Conservation (phyloP, 2,113 vertebrate genomes). For the Carassius carassius region DNA sequence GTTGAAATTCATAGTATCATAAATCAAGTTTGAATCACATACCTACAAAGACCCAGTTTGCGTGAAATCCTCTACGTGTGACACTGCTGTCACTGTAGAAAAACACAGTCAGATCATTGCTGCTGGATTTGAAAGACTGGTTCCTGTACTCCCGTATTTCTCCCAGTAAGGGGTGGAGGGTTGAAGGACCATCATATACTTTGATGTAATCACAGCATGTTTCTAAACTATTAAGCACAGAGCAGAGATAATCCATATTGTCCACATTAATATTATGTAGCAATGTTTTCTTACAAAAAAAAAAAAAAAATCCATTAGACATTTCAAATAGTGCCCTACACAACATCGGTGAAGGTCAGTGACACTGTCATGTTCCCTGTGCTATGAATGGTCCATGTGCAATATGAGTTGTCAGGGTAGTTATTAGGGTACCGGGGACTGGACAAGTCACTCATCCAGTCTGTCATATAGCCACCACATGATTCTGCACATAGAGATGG, state of each 20-base stretch:
- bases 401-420: conserved; percentile 45
- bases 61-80: conserved; percentile 7
- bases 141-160: background rate
- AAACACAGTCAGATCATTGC: no score
- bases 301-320: no score
- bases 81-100: background rate
- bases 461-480: conserved; percentile 44
- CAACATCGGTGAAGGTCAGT: background rate
- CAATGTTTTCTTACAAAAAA: no score
- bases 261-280: no score
- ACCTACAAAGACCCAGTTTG: conserved; percentile 15
- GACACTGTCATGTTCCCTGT: background rate
- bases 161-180: background rate
- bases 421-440: conserved; percentile 55
- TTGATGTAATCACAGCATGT: conserved; percentile 14
- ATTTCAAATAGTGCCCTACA: background rate
- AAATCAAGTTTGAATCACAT: no score
- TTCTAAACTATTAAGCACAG: background rate
- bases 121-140: no score
- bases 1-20: no score
- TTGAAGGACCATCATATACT: background rate
- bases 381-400: conserved; percentile 42
- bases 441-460: conserved; percentile 13
- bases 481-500: no score
- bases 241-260: no score